Evolutionary conservation across 2,113 vertebrate species (phyloP).

Genomic region (Scolopax mira): DNA sequence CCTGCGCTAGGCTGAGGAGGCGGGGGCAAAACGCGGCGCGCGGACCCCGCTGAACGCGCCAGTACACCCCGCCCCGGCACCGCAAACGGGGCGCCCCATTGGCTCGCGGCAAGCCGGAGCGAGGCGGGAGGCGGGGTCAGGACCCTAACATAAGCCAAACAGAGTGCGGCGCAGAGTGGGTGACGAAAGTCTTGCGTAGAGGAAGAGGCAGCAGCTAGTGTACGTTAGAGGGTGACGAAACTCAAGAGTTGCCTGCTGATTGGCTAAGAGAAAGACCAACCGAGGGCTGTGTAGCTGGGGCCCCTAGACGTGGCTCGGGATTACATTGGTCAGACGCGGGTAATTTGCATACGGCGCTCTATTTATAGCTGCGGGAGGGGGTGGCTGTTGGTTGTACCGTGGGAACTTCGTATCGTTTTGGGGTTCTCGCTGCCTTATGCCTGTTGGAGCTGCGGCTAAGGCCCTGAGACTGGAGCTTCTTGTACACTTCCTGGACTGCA

Average conservation of each 20-base stretch:
- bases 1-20: not conserved
- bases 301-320: fast-evolving
- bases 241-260: not conserved
- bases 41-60: not conserved
- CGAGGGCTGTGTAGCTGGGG: fast-evolving
- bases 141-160: not conserved
- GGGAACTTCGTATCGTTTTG: too few species aligned
- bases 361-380: not conserved
- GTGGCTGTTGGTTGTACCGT: too few species aligned
- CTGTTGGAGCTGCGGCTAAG: too few species aligned
- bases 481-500: fast-evolving
- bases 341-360: not conserved
- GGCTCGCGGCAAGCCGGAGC: not conserved
- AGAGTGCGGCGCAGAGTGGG: not conserved
- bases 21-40: not conserved
- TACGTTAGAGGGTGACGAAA: fast-evolving
- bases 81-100: not conserved
- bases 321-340: not conserved
- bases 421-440: fast-evolving
- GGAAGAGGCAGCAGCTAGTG: not conserved
- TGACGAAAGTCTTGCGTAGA: not conserved
- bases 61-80: not conserved
- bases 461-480: not conserved
- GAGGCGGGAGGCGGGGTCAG: not conserved
- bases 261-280: not conserved